These are phyloP conservation scores for Pavo muticus DNA, from an alignment of 2,113 vertebrate species.

Conservation along the genomic window DNA sequence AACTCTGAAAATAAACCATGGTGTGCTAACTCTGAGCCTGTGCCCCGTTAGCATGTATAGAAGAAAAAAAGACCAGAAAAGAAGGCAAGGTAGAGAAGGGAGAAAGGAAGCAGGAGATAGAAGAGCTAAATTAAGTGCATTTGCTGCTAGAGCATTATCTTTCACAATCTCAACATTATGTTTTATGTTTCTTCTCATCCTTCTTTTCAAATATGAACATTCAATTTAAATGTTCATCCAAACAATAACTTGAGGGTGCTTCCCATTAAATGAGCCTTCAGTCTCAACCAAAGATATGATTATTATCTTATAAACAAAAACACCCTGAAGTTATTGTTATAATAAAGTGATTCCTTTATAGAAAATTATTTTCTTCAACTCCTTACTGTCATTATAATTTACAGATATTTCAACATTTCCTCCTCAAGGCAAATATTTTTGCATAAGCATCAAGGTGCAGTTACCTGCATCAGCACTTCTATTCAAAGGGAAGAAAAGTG, in stretches of 20 bases:
- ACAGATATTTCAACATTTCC: background rate
- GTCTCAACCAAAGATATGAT: background rate
- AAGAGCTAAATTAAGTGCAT: background rate
- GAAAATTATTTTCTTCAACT: background rate
- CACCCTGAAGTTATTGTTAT: constrained; percentile 28
- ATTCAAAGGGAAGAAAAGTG: background rate
- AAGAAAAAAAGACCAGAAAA: background rate
- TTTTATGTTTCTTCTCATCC: background rate
- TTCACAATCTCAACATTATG: background rate
- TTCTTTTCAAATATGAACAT: constrained; percentile 35
- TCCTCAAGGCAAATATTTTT: constrained; percentile 15
- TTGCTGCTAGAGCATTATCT: background rate
- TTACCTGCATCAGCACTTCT: background rate
- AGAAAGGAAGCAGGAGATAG: background rate
- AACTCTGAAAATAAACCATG: background rate
- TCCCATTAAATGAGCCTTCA: constrained; percentile 30
- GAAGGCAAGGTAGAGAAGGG: background rate
- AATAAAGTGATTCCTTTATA: constrained; percentile 25
- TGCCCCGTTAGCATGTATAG: background rate
- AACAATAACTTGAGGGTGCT: constrained; percentile 48
- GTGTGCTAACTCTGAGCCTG: background rate
- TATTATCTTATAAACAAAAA: constrained; percentile 27
- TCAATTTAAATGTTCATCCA: constrained; percentile 13
- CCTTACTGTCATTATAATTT: background rate
- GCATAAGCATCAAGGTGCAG: background rate